phyloP scores from a whole-genome alignment of 2,888 invertebrate genomes.

The Scaptomyza caliginosa region DNA sequence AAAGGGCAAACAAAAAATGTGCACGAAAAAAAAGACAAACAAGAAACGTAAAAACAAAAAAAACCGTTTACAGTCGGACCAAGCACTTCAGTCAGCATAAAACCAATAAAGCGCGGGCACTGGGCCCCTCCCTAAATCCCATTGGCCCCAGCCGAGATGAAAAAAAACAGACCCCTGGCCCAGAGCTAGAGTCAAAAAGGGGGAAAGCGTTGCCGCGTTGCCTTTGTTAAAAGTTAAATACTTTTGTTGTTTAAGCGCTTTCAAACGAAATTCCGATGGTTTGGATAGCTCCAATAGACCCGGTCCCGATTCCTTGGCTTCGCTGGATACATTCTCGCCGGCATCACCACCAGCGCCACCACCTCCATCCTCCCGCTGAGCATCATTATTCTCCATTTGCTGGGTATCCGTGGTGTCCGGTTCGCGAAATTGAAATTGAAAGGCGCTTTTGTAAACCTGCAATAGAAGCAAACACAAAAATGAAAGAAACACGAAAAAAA shows the following conservation, averaged over 20 bases:
- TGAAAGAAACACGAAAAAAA: not conserved
- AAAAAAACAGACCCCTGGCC: slow-evolving; percentile 13
- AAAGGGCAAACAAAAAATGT: slow-evolving; percentile 74
- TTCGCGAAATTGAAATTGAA: slow-evolving; percentile 84
- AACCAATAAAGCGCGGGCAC: slow-evolving; percentile 75
- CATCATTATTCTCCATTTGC: slow-evolving; percentile 70
- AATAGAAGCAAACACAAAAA: slow-evolving; percentile 30
- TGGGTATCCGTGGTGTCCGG: slow-evolving; percentile 75
- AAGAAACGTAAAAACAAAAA: slow-evolving; percentile 31
- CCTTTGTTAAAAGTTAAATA: slow-evolving; percentile 80
- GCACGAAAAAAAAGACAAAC: slow-evolving; percentile 37
- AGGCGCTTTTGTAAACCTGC: slow-evolving; percentile 82
- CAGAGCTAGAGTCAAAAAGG: slow-evolving; percentile 19
- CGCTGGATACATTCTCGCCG: slow-evolving; percentile 60
- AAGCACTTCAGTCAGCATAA: slow-evolving; percentile 61
- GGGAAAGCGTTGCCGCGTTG: slow-evolving; percentile 54
- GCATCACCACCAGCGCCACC: slow-evolving; percentile 37
- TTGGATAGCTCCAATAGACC: slow-evolving; percentile 83
- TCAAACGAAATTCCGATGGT: slow-evolving; percentile 84
- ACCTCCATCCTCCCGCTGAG: slow-evolving; percentile 34
- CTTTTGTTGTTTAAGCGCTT: slow-evolving; percentile 83
- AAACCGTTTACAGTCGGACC: slow-evolving; percentile 55
- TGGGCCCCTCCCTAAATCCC: slow-evolving; percentile 14
- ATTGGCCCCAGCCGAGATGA: not conserved
- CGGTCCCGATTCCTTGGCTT: slow-evolving; percentile 73